A percentile compares a stretch with the other conserved stretches of the same genome.
Conservation (phyloP, 2,888 invertebrate genomes). For the Leptopterna dolabrata region DNA sequence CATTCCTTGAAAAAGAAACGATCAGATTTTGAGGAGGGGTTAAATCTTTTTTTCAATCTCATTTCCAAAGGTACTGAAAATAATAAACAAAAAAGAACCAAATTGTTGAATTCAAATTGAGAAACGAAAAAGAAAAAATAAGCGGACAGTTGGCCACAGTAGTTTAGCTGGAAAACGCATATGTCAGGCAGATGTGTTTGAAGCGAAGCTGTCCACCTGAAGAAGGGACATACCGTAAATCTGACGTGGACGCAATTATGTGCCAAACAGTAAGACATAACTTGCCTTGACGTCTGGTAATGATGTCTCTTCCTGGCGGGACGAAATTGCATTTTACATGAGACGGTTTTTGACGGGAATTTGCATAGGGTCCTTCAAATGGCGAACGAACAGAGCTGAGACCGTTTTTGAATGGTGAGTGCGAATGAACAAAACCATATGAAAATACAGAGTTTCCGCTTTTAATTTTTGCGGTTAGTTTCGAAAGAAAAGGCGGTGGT, state of each 20-base stretch:
- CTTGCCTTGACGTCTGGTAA: background rate
- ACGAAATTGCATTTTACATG: background rate
- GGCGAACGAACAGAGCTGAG: background rate
- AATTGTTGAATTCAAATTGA: background rate
- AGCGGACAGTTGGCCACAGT: background rate
- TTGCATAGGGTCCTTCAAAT: background rate
- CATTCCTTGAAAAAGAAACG: too few species aligned
- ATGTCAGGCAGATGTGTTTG: slow-evolving; percentile 24
- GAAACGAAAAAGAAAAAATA: too few species aligned
- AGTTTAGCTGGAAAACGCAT: background rate
- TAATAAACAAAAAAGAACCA: too few species aligned
- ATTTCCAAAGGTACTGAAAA: too few species aligned
- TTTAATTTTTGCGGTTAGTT: too few species aligned
- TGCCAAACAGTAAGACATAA: background rate
- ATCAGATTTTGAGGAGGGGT: too few species aligned
- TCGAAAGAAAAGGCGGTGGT: too few species aligned
- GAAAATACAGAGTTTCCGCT: too few species aligned
- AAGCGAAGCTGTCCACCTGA: slow-evolving; percentile 1
- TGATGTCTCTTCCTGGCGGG: background rate
- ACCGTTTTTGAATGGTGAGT: background rate
- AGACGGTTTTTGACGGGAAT: background rate
- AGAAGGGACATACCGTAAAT: slow-evolving; percentile 4
- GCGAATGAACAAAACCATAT: too few species aligned
- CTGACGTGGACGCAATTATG: slow-evolving; percentile 34
- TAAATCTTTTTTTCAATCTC: too few species aligned